A percentile compares a stretch with the other conserved stretches of the same genome.
Conservation (phyloP, 2,113 vertebrate genomes). For the Emydocephalus ijimae region DNA sequence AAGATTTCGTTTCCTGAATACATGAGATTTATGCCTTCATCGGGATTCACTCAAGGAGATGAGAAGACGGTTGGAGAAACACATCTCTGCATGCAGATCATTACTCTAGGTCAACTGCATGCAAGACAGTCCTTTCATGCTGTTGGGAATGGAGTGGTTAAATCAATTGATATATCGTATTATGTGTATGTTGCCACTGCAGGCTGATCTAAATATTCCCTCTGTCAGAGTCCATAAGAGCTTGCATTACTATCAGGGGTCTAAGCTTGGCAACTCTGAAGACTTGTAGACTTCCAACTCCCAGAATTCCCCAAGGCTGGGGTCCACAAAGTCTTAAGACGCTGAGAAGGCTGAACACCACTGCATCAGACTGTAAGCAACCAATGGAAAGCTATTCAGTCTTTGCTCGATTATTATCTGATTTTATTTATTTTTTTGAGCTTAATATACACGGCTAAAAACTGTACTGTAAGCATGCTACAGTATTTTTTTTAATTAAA, state of each 20-base stretch:
- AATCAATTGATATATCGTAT: neutral
- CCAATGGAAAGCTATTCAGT: neutral
- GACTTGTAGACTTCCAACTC: neutral
- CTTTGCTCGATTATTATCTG: conserved; percentile 14
- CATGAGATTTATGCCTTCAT: neutral
- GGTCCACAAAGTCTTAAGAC: neutral
- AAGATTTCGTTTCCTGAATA: neutral
- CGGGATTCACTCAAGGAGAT: neutral
- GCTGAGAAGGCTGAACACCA: neutral
- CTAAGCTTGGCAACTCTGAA: neutral
- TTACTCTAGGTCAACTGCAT: neutral
- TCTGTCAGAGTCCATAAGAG: neutral
- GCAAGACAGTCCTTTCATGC: neutral
- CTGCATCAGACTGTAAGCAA: neutral
- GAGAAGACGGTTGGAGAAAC: neutral
- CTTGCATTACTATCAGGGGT: neutral
- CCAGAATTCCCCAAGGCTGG: neutral
- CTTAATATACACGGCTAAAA: neutral
- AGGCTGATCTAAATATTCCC: neutral
- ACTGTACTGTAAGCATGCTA: conserved; percentile 25
- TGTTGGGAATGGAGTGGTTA: neutral
- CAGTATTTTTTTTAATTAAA: neutral
- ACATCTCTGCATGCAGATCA: neutral
- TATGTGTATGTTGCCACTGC: neutral
- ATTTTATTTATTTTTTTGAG: neutral